Evolutionary conservation across 2,888 invertebrate genomes (phyloP).

Genomic region (Tineola bisselliella): DNA sequence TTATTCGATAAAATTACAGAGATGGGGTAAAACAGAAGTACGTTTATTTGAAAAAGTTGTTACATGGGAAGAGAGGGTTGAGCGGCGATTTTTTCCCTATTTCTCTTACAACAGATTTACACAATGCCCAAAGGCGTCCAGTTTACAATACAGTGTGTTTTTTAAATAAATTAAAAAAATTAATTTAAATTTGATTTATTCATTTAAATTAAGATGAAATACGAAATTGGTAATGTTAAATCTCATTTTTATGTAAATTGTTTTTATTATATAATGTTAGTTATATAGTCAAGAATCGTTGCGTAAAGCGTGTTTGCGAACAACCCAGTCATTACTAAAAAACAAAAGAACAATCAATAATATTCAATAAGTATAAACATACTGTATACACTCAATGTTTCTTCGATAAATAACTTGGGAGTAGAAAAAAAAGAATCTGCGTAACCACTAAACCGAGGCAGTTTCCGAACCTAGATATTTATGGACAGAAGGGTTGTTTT

Average conservation of each 20-base stretch:
- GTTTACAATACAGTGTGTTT: slow-evolving; percentile 11
- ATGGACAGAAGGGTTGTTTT: slow-evolving; percentile 64
- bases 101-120: slow-evolving; percentile 45
- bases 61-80: slow-evolving; percentile 35
- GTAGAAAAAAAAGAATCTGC: slow-evolving; percentile 43
- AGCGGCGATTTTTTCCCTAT: slow-evolving; percentile 39
- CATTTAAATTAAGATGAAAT: too few relatives aligned
- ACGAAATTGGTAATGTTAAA: too few relatives aligned
- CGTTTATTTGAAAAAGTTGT: slow-evolving; percentile 31
- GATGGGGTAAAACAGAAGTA: slow-evolving; percentile 20
- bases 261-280: too few relatives aligned
- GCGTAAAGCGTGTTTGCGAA: too few relatives aligned
- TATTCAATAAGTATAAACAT: slow-evolving; percentile 19
- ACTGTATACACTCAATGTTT: slow-evolving; percentile 26
- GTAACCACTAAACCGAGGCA: slow-evolving; percentile 59
- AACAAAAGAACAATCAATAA: too few relatives aligned
- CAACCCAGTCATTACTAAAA: too few relatives aligned
- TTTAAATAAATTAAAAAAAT: neutral
- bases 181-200: too few relatives aligned
- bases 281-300: too few relatives aligned
- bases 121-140: slow-evolving; percentile 29
- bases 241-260: too few relatives aligned
- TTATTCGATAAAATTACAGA: neutral
- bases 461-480: slow-evolving; percentile 64
- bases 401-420: slow-evolving; percentile 56